phyloP scores from a whole-genome alignment of 2,888 invertebrate species.

The Oscheius sp. region DNA sequence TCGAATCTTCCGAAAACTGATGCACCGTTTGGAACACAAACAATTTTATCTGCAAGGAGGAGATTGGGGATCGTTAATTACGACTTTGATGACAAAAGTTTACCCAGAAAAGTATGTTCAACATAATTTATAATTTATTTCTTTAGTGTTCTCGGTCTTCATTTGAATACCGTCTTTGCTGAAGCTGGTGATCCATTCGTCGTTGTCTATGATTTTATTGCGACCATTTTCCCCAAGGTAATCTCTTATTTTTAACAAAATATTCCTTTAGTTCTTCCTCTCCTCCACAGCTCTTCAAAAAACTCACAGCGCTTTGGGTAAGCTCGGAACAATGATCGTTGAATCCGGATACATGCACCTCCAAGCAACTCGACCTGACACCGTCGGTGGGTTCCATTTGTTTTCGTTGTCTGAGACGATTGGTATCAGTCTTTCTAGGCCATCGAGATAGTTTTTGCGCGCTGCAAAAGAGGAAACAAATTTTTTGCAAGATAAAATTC shows the following conservation, averaged over 20 bases:
- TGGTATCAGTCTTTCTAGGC: not conserved
- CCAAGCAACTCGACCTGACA: conserved; percentile 90
- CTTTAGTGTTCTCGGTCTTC: conserved; percentile 79
- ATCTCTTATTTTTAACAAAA: conserved; percentile 25
- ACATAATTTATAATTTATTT: no score
- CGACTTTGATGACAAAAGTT: conserved; percentile 79
- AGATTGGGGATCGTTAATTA: conserved; percentile 84
- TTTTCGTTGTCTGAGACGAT: not conserved
- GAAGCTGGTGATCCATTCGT: conserved; percentile 66
- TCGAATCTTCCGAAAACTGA: conserved; percentile 79
- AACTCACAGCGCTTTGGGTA: conserved; percentile 49
- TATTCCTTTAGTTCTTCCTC: conserved; percentile 43
- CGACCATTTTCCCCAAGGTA: conserved; percentile 52
- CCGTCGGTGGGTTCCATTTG: conserved; percentile 79
- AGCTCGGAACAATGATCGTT: conserved; percentile 67
- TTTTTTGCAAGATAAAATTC: conserved; percentile 3
- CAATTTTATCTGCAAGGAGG: conserved; percentile 81
- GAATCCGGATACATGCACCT: conserved; percentile 80
- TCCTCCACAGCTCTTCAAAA: conserved; percentile 42
- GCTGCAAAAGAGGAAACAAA: not conserved
- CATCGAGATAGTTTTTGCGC: not conserved
- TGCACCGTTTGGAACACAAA: conserved; percentile 81
- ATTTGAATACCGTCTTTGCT: conserved; percentile 79
- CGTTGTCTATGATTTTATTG: conserved; percentile 50
- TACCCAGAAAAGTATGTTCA: conserved; percentile 77